Conservation (phyloP, 2,888 invertebrate species). For the Eristalis intricaria region DNA sequence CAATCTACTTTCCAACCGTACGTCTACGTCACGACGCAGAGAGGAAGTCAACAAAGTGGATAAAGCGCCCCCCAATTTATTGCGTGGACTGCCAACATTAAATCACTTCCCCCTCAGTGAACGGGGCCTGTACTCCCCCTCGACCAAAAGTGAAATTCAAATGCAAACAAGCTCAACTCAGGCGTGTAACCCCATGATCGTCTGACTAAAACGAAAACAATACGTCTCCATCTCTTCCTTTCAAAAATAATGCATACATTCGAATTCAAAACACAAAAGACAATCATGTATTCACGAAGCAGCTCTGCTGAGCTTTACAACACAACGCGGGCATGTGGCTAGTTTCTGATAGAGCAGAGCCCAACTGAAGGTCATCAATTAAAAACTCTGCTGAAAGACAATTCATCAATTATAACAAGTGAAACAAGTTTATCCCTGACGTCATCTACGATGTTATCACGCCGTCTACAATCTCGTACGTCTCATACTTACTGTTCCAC, state of each 20-base stretch:
- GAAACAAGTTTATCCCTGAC: conserved; percentile 19
- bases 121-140: background rate
- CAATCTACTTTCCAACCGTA: background rate
- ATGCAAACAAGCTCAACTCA: background rate
- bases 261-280: background rate
- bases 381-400: background rate
- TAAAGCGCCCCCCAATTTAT: background rate
- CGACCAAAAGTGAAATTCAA: background rate
- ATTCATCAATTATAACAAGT: conserved; percentile 1
- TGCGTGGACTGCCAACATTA: background rate
- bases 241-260: background rate
- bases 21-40: background rate
- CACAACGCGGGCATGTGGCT: background rate
- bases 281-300: background rate
- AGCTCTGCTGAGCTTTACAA: background rate
- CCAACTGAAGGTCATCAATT: background rate
- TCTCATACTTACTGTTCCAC: conserved; percentile 75
- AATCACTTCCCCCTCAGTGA: background rate
- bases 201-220: no score
- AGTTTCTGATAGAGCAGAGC: background rate
- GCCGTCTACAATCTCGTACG: conserved; percentile 16
- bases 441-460: background rate
- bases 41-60: background rate
- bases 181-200: no score
- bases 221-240: no score